A percentile compares a stretch with the other conserved stretches of the same genome.
Evolutionary conservation across 2,797 vertebrate genomes (phyloP).

Genomic region (Artibeus lituratus): DNA sequence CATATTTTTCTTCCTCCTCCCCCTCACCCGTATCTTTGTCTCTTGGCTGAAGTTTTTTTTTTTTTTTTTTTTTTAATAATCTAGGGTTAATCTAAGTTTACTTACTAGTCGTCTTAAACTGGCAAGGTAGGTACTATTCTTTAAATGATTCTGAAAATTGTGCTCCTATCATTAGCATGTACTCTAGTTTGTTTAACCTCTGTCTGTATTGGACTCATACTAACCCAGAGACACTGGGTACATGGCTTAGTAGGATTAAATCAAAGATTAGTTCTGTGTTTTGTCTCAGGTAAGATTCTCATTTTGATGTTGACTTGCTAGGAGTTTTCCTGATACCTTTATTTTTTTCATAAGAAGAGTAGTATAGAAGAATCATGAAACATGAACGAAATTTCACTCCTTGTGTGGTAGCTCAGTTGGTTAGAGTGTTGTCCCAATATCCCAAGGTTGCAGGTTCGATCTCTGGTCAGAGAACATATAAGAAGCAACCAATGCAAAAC

Average conservation of each 20-base stretch:
- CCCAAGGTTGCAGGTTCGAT: not conserved
- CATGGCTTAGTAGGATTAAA: slow-evolving; percentile 48
- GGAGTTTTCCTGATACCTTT: slow-evolving; percentile 6
- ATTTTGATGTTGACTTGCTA: slow-evolving; percentile 33
- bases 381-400: not conserved
- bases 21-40: not conserved
- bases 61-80: slow-evolving; percentile 67
- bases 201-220: slow-evolving; percentile 48
- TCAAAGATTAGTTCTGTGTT: slow-evolving; percentile 46
- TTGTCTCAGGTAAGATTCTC: slow-evolving; percentile 48
- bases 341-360: slow-evolving; percentile 30
- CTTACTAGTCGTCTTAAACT: slow-evolving; percentile 40
- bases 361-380: not conserved
- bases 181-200: slow-evolving; percentile 65
- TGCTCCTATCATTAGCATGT: not conserved
- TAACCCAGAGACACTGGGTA: slow-evolving; percentile 38
- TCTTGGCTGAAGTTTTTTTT: slow-evolving; percentile 36
- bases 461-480: not conserved
- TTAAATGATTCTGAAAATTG: slow-evolving; percentile 40
- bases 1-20: not conserved
- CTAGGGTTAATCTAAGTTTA: slow-evolving; percentile 68
- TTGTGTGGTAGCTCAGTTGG: not conserved
- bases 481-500: not conserved
- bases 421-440: not conserved
- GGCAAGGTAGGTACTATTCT: slow-evolving; percentile 43